phyloP scores from a whole-genome alignment of 2,797 vertebrate genomes.

The Rhincodon typus region DNA sequence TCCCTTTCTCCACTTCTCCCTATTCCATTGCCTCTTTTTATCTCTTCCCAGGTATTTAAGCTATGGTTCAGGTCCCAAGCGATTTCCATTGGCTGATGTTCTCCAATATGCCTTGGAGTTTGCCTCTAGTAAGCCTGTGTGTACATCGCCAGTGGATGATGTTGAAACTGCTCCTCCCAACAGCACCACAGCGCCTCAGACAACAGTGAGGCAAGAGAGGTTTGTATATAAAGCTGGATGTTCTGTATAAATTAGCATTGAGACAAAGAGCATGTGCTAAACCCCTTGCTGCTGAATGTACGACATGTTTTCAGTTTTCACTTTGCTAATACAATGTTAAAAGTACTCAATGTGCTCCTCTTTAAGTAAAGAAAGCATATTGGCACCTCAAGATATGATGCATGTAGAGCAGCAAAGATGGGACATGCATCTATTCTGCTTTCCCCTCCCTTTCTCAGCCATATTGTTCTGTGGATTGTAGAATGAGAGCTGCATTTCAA shows the following conservation, averaged over 20 bases:
- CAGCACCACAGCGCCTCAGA: conserved; percentile 63
- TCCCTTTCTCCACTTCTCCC: neutral
- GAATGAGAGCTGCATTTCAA: neutral
- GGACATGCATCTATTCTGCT: neutral
- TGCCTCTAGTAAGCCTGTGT: conserved; percentile 93
- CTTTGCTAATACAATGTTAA: neutral
- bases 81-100: conserved; percentile 95
- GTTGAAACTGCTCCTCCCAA: conserved; percentile 75
- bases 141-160: conserved; percentile 88
- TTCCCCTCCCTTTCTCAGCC: neutral
- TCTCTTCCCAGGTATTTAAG: conserved; percentile 80
- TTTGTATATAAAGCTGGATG: neutral
- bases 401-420: neutral
- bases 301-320: neutral
- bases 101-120: conserved; percentile 97
- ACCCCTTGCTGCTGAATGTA: neutral
- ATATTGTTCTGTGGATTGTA: neutral
- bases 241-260: neutral
- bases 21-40: neutral
- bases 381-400: neutral
- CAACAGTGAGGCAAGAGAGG: conserved; percentile 65
- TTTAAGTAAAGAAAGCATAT: neutral
- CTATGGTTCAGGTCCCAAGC: conserved; percentile 96
- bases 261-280: neutral
- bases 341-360: neutral